A percentile compares a stretch with the other conserved stretches of the same genome.
phyloP scores from a whole-genome alignment of 53 echinoderm and acorn worm species.

The Astropecten irregularis region DNA sequence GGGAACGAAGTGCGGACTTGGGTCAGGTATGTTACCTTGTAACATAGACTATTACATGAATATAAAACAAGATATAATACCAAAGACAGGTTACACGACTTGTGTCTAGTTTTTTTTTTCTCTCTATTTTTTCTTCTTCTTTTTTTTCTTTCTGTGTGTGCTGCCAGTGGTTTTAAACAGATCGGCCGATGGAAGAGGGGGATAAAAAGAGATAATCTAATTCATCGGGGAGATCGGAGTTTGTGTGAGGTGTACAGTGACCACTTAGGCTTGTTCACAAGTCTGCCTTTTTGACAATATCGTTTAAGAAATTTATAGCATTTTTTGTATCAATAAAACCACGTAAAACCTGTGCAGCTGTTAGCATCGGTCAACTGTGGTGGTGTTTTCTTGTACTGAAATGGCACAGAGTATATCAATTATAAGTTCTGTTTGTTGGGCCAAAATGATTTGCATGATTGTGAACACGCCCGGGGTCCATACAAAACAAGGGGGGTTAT shows the following conservation, averaged over 20 bases:
- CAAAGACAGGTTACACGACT: constrained; percentile 38
- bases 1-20: constrained; percentile 36
- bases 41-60: constrained; percentile 50
- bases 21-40: constrained; percentile 37
- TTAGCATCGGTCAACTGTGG: no score
- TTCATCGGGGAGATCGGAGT: background rate
- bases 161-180: constrained; percentile 16
- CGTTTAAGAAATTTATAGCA: no score
- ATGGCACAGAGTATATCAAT: no score
- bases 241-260: constrained; percentile 41
- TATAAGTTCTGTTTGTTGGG: no score
- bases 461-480: constrained; percentile 18
- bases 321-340: no score
- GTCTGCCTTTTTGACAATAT: constrained; percentile 26
- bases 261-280: constrained; percentile 10
- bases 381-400: no score
- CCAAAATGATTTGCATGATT: no score
- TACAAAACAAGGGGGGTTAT: constrained; percentile 26
- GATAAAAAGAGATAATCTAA: background rate
- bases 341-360: no score
- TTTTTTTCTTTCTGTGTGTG: no score
- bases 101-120: constrained; percentile 44
- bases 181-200: constrained; percentile 18
- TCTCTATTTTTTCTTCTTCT: no score
- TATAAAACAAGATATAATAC: constrained; percentile 48